These are phyloP conservation scores for Nipponacmea schrenckii DNA, from an alignment of 2,888 invertebrate genomes.

Conservation along the genomic window DNA sequence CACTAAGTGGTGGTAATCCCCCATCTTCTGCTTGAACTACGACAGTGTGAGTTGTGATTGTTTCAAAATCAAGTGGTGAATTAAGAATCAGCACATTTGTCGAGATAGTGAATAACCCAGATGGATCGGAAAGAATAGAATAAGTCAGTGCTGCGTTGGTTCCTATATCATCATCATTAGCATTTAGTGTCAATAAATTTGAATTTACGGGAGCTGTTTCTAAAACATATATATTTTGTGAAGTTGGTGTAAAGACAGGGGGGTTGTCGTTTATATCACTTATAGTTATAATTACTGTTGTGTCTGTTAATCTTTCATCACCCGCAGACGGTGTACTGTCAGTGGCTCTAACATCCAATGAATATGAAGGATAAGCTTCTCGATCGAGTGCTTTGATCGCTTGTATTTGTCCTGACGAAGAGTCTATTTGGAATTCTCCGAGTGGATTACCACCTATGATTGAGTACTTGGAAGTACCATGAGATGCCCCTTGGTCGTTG, in stretches of 20 bases:
- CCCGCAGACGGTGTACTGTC: conserved; percentile 38
- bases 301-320: conserved; percentile 23
- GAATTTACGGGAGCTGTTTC: conserved; percentile 79
- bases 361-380: conserved; percentile 6
- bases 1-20: not conserved
- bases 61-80: not conserved
- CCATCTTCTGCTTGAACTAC: not conserved
- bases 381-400: conserved; percentile 9
- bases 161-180: conserved; percentile 44
- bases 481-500: not conserved
- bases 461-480: conserved; percentile 14
- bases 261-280: conserved; percentile 91
- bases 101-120: not conserved
- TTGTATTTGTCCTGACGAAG: not conserved
- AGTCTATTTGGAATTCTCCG: not conserved
- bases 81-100: not conserved
- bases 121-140: conserved; percentile 25
- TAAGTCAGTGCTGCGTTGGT: conserved; percentile 36
- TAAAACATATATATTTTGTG: conserved; percentile 87
- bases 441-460: conserved; percentile 8
- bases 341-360: conserved; percentile 36
- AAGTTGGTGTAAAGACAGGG: conserved; percentile 91
- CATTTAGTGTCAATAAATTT: conserved; percentile 36
- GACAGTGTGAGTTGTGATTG: not conserved
- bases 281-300: conserved; percentile 91